Evolutionary conservation across 2,888 invertebrate genomes (phyloP).

Genomic region (Drosophila sordidula): DNA sequence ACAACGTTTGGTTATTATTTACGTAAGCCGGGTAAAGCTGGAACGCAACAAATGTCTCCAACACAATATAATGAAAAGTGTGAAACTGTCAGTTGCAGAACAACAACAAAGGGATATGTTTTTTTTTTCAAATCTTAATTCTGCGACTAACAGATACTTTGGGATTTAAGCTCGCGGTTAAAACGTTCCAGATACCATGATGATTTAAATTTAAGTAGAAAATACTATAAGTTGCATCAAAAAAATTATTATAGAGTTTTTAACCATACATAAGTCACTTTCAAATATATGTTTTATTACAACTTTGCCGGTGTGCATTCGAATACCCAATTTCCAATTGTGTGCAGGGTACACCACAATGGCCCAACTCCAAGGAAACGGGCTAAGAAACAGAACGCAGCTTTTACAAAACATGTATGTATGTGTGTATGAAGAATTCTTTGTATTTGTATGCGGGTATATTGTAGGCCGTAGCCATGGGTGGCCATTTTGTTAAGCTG

Average conservation of each 20-base stretch:
- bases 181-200: too few species aligned
- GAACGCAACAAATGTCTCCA: constrained; percentile 31
- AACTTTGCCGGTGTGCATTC: background rate
- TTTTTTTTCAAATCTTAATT: background rate
- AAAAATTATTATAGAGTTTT: too few species aligned
- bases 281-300: background rate
- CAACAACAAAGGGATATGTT: constrained; percentile 3
- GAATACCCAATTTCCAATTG: background rate
- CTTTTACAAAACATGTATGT: background rate
- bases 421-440: background rate
- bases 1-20: background rate
- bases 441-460: background rate
- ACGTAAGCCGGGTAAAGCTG: background rate
- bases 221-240: too few species aligned
- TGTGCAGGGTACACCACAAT: background rate
- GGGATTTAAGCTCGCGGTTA: too few species aligned
- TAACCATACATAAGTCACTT: background rate
- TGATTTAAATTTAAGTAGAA: too few species aligned
- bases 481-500: constrained; percentile 31
- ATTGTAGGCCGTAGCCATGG: constrained; percentile 23
- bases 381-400: background rate
- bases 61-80: constrained; percentile 52
- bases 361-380: background rate
- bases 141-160: background rate
- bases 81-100: constrained; percentile 50